Base-by-base conservation (phyloP, 2,113 vertebrate species). In the Loxodonta africana region DNA sequence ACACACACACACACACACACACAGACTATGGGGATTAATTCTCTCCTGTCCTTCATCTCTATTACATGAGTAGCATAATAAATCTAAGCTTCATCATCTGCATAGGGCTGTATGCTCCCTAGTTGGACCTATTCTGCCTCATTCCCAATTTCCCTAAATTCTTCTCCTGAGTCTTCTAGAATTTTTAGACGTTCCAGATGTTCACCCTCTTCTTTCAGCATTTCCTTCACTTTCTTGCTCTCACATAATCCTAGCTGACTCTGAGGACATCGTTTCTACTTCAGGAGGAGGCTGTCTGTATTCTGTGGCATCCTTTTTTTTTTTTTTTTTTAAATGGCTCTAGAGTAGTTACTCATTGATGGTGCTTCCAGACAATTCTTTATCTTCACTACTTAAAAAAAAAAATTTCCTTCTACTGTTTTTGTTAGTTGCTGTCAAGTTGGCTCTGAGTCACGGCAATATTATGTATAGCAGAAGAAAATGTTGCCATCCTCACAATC, bases 91-190 rank as follows among this genome's bases (percentile, higher is more conserved):
- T 26, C 28, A n/a, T 28, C 76, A 46, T 9, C 21, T 44, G 1
- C 41, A 25, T 1, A 37, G 11, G 8, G 14, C 37, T 20, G 1
- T 37, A 8, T 1, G 67, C 10, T 2, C 51, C 2, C 10, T 48
- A 57, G 69, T 3, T 90, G 14, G 4, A 2, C 2, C 2, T 2
- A 20, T 18, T 41, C 2, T 67, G 4, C 17, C 2, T 51, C 44
- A 78, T 6, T 78, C 44, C 1, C 65, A 44, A 3, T 41, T 91
- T 9, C 21, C 2, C 8, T 60, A 25, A 51, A 6, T 30, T 60
- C 20, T 62, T 51, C 6, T 33, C 2, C 1, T 53, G 17, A 77
- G 48, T 69, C 0, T 95, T 51, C 25, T 69, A 80, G 25, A 82
- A 51, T 9, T 18, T 44, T 25, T 28, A 0, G 2, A 48, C 5